Base-by-base conservation (phyloP, 2,888 invertebrate genomes). In the Chrysolina oricalcia region DNA sequence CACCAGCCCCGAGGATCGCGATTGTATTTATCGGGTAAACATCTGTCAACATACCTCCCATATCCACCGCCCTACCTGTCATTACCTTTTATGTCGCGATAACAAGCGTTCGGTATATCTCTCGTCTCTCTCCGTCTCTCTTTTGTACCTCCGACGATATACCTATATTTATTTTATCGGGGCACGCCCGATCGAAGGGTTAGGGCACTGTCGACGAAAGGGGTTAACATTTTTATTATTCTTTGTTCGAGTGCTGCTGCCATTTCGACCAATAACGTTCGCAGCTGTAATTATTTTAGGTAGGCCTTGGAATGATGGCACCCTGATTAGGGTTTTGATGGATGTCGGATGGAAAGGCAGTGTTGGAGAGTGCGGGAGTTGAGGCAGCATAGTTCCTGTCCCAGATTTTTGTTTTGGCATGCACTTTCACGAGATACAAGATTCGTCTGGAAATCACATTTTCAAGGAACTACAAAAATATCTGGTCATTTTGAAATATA, bases 11-110 rank as follows among this genome's bases (percentile, higher is more conserved):
- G n/a, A 9, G 59, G 8, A 27, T 59, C n/a, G 59, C 35, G 59
- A 79, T 77, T 80, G 81, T 82, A 84, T 83, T 83, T 87, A 86
- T 87, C 86, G 87, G 85, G 83, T 86, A 88, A 88, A 89, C 88
- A 89, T 88, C 88, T 89, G 88, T 89, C 88, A 89, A 89, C 87
- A 88, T 84, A 87, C 87, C 88, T 83, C 88, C 88, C 87, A 83
- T 79, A 72, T 84, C 84, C 80, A 79, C 83, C 79, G 79, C 81
- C 77, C 82, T 88, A 88, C 88, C 87, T 86, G 85, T 88, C 87
- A 88, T 88, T 88, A 88, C 81, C 85, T 81, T 80, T 80, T 78
- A 21, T 53, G 74, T 72, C 74, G 79, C 74, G 50, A 70, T 70
- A 75, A 75, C 70, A 65, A 72, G 65, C 59, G 70, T 69, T 70